phyloP scores from a whole-genome alignment of 2,888 invertebrate genomes.

The Trypoxylon attenuatum region DNA sequence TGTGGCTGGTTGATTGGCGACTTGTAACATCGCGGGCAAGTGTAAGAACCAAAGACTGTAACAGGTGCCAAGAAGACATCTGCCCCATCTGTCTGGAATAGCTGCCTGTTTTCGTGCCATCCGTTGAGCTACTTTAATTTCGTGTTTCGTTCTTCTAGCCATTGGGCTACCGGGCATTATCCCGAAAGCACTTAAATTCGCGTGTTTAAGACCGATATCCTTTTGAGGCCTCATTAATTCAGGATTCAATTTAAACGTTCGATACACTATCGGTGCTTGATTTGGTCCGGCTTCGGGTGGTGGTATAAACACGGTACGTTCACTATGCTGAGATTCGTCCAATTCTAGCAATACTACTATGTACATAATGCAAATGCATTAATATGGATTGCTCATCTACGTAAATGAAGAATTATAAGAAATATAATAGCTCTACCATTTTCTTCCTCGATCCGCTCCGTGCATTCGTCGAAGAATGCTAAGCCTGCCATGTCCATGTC shows the following conservation, averaged over 20 bases:
- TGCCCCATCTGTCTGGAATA: conserved; percentile 93
- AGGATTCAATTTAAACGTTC: conserved; percentile 80
- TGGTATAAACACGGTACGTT: conserved; percentile 95
- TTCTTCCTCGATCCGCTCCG: conserved; percentile 82
- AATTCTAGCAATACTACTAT: conserved; percentile 82
- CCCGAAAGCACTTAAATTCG: conserved; percentile 68
- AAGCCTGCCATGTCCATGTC: conserved; percentile 94
- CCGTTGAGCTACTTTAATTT: conserved; percentile 94
- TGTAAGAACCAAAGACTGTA: conserved; percentile 97
- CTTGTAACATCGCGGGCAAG: conserved; percentile 88
- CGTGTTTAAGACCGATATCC: conserved; percentile 67
- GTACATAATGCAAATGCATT: neutral
- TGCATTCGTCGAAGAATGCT: conserved; percentile 98
- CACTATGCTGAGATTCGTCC: conserved; percentile 85
- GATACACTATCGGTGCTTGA: conserved; percentile 74
- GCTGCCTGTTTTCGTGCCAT: conserved; percentile 80
- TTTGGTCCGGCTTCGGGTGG: conserved; percentile 87
- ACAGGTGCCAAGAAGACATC: conserved; percentile 90
- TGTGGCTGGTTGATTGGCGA: conserved; percentile 76
- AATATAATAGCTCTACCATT: conserved; percentile 57
- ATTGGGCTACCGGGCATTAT: conserved; percentile 89
- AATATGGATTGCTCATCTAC: neutral
- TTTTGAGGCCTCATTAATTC: conserved; percentile 76
- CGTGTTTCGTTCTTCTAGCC: conserved; percentile 95
- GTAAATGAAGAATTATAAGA: conserved; percentile 4